Conservation (phyloP, 2,113 vertebrate genomes). For the Myotis davidii region DNA sequence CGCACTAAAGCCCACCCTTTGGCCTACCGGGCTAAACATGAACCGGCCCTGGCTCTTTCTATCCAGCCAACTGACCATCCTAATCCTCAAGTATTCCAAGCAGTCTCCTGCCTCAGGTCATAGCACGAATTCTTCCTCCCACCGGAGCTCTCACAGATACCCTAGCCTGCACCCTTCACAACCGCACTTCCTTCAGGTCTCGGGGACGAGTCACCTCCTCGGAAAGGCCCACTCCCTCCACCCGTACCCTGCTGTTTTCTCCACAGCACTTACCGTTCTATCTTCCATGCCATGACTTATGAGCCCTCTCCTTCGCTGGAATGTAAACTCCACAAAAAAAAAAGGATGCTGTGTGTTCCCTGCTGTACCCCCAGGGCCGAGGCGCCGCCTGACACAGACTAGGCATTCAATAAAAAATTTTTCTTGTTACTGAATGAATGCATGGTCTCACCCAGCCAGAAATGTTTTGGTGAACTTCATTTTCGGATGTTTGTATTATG, state of each 20-base stretch:
- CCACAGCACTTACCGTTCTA: not conserved
- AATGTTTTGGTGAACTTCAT: conserved; percentile 1
- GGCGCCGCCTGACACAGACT: not conserved
- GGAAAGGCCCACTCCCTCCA: not conserved
- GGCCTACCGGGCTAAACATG: not conserved
- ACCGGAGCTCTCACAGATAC: not conserved
- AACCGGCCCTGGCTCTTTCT: not conserved
- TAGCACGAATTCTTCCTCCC: not conserved
- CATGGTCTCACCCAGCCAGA: not conserved
- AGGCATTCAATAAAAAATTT: not conserved
- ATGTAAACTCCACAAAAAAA: not conserved
- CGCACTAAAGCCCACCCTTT: too few relatives aligned
- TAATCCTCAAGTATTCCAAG: not conserved
- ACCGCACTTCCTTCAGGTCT: not conserved
- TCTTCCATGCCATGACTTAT: not conserved
- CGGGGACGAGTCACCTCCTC: not conserved
- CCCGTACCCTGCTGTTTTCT: not conserved
- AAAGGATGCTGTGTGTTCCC: not conserved
- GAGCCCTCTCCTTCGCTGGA: not conserved
- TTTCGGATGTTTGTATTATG: conserved; percentile 27
- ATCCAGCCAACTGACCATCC: not conserved
- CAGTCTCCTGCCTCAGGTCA: not conserved
- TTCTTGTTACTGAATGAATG: conserved; percentile 5
- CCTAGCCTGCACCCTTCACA: fast-evolving
- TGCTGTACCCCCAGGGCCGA: not conserved